Percentiles rank a stretch among this genome's conserved stretches.
phyloP scores from a whole-genome alignment of 2,797 vertebrate species.

The Vireo griseus region DNA sequence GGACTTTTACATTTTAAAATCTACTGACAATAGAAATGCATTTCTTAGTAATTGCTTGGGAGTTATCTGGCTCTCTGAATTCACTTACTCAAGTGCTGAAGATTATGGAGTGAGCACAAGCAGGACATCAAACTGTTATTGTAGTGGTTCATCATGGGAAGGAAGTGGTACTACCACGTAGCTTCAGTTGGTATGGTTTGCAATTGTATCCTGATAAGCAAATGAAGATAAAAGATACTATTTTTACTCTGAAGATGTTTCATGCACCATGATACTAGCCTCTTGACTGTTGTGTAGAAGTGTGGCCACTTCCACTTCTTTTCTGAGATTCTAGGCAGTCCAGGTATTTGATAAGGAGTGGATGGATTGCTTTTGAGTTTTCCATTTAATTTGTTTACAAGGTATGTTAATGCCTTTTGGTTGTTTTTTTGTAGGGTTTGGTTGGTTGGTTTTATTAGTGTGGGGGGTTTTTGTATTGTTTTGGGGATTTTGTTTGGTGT shows the following conservation, averaged over 20 bases:
- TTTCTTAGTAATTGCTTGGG: neutral
- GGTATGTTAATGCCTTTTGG: neutral
- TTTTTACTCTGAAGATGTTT: neutral
- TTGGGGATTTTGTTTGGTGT: no score
- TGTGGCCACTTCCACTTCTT: neutral
- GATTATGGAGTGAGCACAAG: neutral
- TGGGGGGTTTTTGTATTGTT: accelerated
- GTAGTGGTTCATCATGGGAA: neutral
- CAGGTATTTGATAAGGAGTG: neutral
- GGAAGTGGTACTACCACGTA: neutral
- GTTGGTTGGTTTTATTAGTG: neutral
- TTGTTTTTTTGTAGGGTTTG: neutral
- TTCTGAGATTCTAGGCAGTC: neutral
- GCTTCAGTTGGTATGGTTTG: neutral
- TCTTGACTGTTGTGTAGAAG: neutral
- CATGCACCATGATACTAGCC: accelerated
- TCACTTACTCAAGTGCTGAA: neutral
- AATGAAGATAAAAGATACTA: neutral
- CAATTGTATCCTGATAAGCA: neutral
- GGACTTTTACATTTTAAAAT: neutral
- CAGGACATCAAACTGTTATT: neutral
- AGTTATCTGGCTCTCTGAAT: neutral
- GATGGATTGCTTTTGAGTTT: neutral
- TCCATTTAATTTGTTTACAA: neutral
- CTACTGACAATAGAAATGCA: neutral